Percentiles rank a stretch among this genome's conserved stretches.
Evolutionary conservation across 1,140 invertebrate species (phyloP).

Genomic region (Bombus waltoni): DNA sequence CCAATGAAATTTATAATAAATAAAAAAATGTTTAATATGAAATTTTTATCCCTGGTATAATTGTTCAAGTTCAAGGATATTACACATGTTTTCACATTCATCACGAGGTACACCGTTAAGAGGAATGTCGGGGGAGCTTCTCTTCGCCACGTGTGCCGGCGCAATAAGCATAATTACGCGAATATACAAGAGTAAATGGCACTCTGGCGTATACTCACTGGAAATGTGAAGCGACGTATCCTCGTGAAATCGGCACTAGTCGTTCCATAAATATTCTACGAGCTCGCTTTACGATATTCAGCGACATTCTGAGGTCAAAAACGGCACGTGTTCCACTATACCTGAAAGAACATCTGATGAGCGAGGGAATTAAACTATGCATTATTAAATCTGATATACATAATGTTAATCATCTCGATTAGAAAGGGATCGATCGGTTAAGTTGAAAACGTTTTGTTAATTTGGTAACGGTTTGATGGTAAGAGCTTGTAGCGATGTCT

Average conservation of each 20-base stretch:
- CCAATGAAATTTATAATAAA: background rate
- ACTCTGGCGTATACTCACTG: background rate
- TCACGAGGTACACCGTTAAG: slow-evolving; percentile 66
- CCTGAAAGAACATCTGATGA: background rate
- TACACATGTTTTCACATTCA: slow-evolving; percentile 53
- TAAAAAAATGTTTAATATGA: background rate
- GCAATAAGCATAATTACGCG: slow-evolving; percentile 1
- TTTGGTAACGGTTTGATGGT: slow-evolving; percentile 3
- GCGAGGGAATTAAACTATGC: background rate
- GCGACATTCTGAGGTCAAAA: background rate
- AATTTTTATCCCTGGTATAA: background rate
- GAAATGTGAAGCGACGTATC: background rate
- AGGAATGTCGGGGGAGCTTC: slow-evolving; percentile 37
- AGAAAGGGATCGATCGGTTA: background rate
- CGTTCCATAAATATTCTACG: background rate
- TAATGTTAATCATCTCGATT: background rate
- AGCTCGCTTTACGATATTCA: background rate
- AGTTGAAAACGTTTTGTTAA: background rate
- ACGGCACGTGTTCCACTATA: background rate
- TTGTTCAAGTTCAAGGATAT: background rate
- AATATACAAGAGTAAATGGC: slow-evolving; percentile 3
- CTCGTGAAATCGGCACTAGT: background rate
- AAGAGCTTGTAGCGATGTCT: background rate
- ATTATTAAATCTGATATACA: background rate
- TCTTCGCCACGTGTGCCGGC: slow-evolving; percentile 28